These are phyloP conservation scores for Drosophila kanekoi DNA, from an alignment of 2,888 invertebrate genomes.

Conservation along the genomic window DNA sequence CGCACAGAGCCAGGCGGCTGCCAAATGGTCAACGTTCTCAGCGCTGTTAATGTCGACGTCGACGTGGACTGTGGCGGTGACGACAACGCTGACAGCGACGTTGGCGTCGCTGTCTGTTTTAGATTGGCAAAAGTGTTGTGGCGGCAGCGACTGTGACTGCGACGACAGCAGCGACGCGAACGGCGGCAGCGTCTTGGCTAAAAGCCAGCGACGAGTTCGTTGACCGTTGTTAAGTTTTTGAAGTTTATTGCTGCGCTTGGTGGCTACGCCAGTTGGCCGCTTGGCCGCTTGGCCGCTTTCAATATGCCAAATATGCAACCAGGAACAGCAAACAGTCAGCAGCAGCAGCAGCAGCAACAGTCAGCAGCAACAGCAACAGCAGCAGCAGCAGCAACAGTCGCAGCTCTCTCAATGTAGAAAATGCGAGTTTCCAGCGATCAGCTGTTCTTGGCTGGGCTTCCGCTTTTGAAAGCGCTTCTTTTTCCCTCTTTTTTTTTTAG, in stretches of 20 bases:
- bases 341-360: constrained; percentile 11
- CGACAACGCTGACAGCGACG: not conserved
- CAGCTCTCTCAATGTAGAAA: constrained; percentile 36
- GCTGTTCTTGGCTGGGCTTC: constrained; percentile 36
- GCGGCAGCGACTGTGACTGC: constrained; percentile 13
- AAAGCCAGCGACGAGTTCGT: constrained; percentile 70
- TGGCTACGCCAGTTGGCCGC: constrained; percentile 46
- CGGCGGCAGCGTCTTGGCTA: constrained; percentile 54
- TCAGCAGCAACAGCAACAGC: constrained; percentile 2
- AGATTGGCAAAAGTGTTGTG: constrained; percentile 57
- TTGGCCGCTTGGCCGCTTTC: constrained; percentile 69
- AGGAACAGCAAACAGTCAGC: constrained; percentile 63
- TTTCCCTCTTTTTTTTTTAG: not conserved
- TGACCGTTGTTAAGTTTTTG: constrained; percentile 67
- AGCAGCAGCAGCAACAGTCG: not conserved
- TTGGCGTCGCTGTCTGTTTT: constrained; percentile 12
- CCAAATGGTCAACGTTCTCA: constrained; percentile 36
- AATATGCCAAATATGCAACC: constrained; percentile 82
- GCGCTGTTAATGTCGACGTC: constrained; percentile 9
- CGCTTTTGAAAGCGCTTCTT: constrained; percentile 19
- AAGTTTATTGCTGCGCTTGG: constrained; percentile 68
- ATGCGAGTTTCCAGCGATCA: constrained; percentile 33
- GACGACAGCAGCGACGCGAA: constrained; percentile 1
- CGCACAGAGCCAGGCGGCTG: constrained; percentile 10
- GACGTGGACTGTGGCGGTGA: not conserved